Conservation (phyloP, 2,888 invertebrate genomes). For the Apoda limacodes region DNA sequence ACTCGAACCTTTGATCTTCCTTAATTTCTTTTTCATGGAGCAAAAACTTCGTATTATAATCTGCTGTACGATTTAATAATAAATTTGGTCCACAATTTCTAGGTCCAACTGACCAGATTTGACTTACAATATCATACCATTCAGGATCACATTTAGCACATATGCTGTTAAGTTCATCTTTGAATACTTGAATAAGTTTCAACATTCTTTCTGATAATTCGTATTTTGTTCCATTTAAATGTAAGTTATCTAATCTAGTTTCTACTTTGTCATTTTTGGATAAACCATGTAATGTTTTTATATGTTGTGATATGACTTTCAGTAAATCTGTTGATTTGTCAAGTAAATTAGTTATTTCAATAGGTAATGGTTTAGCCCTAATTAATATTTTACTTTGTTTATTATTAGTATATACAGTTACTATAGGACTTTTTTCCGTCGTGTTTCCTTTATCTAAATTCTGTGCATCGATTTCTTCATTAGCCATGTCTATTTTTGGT, state of each 20-base stretch:
- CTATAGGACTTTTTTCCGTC: conserved; percentile 60
- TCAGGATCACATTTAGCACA: conserved; percentile 70
- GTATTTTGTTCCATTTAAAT: conserved; percentile 36
- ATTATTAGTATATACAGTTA: conserved; percentile 76
- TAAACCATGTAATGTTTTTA: conserved; percentile 48
- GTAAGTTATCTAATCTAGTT: conserved; percentile 34
- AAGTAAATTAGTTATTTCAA: conserved; percentile 75
- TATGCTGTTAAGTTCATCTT: conserved; percentile 69
- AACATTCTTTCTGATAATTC: conserved; percentile 50
- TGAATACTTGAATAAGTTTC: conserved; percentile 55
- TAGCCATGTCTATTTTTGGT: conserved; percentile 86
- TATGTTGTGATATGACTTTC: conserved; percentile 70
- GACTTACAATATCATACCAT: conserved; percentile 66
- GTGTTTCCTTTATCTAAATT: conserved; percentile 55
- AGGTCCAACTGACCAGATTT: conserved; percentile 95
- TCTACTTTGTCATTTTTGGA: conserved; percentile 47
- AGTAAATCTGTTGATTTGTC: conserved; percentile 79
- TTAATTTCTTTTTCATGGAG: conserved; percentile 43
- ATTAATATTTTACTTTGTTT: conserved; percentile 79
- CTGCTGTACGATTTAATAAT: conserved; percentile 81
- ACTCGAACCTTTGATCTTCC: conserved; percentile 70
- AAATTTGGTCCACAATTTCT: conserved; percentile 90
- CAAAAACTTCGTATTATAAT: conserved; percentile 66
- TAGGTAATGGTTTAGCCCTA: conserved; percentile 82
- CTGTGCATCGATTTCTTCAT: conserved; percentile 81